A percentile compares a stretch with the other conserved stretches of the same genome.
These are phyloP conservation scores for Cryptus viduatorius DNA, from an alignment of 2,888 invertebrate species.

Conservation along the genomic window DNA sequence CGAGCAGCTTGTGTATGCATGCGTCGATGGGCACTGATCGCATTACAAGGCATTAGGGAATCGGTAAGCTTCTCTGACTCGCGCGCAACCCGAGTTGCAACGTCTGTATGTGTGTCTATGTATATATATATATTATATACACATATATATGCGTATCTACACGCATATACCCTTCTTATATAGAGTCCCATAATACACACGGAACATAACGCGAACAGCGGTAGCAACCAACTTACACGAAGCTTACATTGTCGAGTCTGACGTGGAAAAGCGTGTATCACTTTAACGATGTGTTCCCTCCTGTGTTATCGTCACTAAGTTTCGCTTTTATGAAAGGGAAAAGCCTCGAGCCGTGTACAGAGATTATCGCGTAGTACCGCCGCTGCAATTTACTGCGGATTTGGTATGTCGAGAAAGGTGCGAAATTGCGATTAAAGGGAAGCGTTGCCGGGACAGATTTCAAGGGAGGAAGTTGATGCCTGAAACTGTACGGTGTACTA, in stretches of 20 bases:
- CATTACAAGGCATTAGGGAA: constrained; percentile 84
- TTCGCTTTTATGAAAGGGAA: background rate
- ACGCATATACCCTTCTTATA: no score
- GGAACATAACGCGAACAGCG: constrained; percentile 53
- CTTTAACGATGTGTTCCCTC: constrained; percentile 47
- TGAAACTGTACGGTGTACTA: background rate
- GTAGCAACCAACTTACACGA: constrained; percentile 76
- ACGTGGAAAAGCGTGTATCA: constrained; percentile 62
- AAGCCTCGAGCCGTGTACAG: constrained; percentile 23
- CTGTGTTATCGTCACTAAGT: constrained; percentile 3
- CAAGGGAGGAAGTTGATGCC: constrained; percentile 34
- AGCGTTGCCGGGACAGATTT: constrained; percentile 45
- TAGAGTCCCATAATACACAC: no score
- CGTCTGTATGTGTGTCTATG: constrained; percentile 71
- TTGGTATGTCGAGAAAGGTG: constrained; percentile 30
- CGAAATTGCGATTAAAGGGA: constrained; percentile 61
- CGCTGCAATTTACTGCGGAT: constrained; percentile 36
- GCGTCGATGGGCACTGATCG: constrained; percentile 80
- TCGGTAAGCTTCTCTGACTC: constrained; percentile 80
- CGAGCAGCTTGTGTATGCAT: constrained; percentile 61
- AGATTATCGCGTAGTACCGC: constrained; percentile 27
- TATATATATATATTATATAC: constrained; percentile 10
- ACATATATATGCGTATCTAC: background rate
- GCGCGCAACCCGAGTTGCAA: constrained; percentile 55
- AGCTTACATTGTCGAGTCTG: constrained; percentile 73